phyloP scores from a whole-genome alignment of 2,888 invertebrate species.

The Poecilus cupreus region DNA sequence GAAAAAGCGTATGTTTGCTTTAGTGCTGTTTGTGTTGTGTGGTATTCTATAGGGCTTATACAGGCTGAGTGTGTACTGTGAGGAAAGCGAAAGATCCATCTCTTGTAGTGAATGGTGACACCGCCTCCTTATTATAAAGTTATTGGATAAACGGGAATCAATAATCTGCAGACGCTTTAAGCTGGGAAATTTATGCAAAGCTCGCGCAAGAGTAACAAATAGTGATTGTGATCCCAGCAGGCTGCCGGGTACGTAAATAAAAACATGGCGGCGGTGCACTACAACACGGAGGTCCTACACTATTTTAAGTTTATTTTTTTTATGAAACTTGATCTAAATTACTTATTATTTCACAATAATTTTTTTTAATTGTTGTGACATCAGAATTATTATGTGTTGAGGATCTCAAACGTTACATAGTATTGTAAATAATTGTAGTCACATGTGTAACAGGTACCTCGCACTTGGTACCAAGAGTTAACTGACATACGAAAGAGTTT shows the following conservation, averaged over 20 bases:
- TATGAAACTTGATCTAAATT: too few relatives aligned
- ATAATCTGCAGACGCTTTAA: constrained; percentile 53
- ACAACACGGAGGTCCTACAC: too few relatives aligned
- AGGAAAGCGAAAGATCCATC: background rate
- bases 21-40: background rate
- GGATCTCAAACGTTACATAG: too few relatives aligned
- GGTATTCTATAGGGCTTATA: background rate
- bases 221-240: constrained; percentile 46
- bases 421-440: too few relatives aligned
- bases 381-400: too few relatives aligned
- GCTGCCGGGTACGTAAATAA: constrained; percentile 5
- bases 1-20: too few relatives aligned
- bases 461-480: too few relatives aligned
- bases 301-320: too few relatives aligned
- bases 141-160: constrained; percentile 58
- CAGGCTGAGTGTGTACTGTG: background rate
- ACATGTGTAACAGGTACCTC: too few relatives aligned
- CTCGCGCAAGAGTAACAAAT: constrained; percentile 51
- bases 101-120: constrained; percentile 28
- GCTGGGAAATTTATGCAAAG: constrained; percentile 57
- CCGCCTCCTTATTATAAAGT: constrained; percentile 55
- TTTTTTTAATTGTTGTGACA: too few relatives aligned
- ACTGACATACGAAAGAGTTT: too few relatives aligned
- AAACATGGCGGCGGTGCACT: background rate
- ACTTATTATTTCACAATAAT: too few relatives aligned